These are phyloP conservation scores for Grammomys surdaster DNA, from an alignment of 2,113 vertebrate genomes.

Conservation along the genomic window DNA sequence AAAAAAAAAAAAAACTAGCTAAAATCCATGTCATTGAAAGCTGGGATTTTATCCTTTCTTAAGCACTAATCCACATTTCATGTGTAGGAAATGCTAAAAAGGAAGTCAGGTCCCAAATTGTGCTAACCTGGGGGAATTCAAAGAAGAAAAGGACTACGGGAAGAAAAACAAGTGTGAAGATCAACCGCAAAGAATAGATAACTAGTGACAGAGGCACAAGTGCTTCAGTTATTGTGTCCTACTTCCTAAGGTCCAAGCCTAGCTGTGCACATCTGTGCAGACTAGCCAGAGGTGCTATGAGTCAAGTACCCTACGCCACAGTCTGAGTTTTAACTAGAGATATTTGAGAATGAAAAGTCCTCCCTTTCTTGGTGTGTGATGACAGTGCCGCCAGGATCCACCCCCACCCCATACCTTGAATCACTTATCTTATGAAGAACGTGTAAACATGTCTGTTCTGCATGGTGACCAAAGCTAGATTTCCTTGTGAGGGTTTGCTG, in stretches of 20 bases:
- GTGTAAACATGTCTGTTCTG: conserved; percentile 36
- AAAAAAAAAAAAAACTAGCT: background rate
- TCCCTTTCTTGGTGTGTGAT: background rate
- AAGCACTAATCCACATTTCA: background rate
- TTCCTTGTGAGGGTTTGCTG: conserved; percentile 40
- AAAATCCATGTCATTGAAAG: background rate
- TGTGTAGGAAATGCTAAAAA: background rate
- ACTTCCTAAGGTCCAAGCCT: background rate
- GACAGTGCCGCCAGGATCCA: background rate
- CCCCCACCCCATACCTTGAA: background rate
- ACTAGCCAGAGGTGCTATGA: background rate
- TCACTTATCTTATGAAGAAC: conserved; percentile 23
- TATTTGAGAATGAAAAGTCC: background rate
- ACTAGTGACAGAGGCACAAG: background rate
- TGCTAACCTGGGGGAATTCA: background rate
- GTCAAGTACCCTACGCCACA: background rate
- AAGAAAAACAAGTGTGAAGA: background rate
- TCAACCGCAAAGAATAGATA: background rate
- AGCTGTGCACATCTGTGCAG: background rate
- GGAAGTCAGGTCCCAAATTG: background rate
- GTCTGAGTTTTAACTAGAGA: background rate
- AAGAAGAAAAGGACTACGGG: background rate
- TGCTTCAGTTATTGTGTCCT: background rate
- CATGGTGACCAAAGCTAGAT: background rate
- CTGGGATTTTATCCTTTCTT: conserved; percentile 16